Percentiles rank a stretch among this genome's conserved stretches.
phyloP scores from a whole-genome alignment of 2,888 invertebrate species.

The Limnephilus rhombicus region DNA sequence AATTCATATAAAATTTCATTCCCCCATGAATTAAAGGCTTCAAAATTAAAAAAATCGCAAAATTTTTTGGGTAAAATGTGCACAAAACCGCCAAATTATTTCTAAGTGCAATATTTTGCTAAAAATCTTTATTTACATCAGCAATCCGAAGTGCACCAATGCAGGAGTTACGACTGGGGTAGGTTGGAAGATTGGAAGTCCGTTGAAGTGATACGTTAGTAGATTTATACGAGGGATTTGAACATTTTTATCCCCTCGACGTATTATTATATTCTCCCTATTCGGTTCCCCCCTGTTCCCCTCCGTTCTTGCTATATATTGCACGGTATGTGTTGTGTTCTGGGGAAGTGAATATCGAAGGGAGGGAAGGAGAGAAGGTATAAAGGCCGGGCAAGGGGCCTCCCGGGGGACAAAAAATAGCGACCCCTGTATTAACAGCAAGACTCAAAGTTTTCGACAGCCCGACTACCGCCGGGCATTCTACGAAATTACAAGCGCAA shows the following conservation, averaged over 20 bases:
- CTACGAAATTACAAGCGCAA: constrained; percentile 42
- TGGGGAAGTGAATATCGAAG: background rate
- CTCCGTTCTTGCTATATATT: constrained; percentile 15
- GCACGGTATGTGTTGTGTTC: background rate
- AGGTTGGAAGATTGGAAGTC: constrained; percentile 5
- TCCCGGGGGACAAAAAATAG: constrained; percentile 62
- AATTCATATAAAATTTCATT: too few relatives aligned
- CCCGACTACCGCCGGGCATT: constrained; percentile 52
- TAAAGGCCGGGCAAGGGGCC: constrained; percentile 26
- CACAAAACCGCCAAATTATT: too few relatives aligned
- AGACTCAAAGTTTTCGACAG: constrained; percentile 65
- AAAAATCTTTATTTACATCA: background rate
- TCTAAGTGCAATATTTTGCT: background rate
- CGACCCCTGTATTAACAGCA: constrained; percentile 65
- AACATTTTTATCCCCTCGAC: constrained; percentile 47
- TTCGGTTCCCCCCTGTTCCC: constrained; percentile 25
- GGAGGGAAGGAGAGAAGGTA: background rate
- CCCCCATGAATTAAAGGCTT: too few relatives aligned
- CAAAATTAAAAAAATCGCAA: too few relatives aligned
- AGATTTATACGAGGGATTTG: constrained; percentile 48
- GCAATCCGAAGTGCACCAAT: background rate
- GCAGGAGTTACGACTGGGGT: background rate
- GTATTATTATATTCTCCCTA: constrained; percentile 45
- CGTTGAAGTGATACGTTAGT: constrained; percentile 51
- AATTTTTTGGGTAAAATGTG: too few relatives aligned